Evolutionary conservation across 1,140 invertebrate genomes (phyloP).

Genomic region (Lepidurus couesii): DNA sequence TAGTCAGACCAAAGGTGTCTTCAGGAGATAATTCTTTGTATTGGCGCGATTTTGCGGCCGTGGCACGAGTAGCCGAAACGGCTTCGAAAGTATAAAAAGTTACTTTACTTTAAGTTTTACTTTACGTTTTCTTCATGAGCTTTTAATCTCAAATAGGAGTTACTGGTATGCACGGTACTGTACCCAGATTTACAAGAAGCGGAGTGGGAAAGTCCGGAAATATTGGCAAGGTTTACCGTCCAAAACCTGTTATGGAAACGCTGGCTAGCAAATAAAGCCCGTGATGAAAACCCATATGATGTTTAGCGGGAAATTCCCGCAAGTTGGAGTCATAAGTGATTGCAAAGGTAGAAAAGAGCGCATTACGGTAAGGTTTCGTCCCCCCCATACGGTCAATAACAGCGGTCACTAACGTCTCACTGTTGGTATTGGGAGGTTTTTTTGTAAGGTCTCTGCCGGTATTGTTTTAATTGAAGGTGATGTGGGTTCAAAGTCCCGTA

Average conservation of each 20-base stretch:
- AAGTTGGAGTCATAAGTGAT: neutral
- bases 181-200: neutral
- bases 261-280: neutral
- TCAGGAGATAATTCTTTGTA: neutral
- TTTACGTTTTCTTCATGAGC: neutral
- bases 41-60: neutral
- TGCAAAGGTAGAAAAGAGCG: neutral
- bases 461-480: no score
- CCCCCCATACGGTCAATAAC: no score
- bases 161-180: neutral
- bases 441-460: no score
- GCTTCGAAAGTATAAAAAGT: neutral
- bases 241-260: neutral
- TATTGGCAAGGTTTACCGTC: neutral
- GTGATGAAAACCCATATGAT: neutral
- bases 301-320: neutral
- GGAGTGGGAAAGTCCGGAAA: neutral
- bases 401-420: no score
- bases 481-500: no score
- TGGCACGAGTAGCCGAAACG: conserved; percentile 1
- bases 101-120: neutral
- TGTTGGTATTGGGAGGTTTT: no score
- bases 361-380: no score
- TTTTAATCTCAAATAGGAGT: neutral
- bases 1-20: neutral